Evolutionary conservation across 2,797 vertebrate species (phyloP), one percentile per base, ranked within the genome.

Genomic region (Sebastes oblongus): DNA sequence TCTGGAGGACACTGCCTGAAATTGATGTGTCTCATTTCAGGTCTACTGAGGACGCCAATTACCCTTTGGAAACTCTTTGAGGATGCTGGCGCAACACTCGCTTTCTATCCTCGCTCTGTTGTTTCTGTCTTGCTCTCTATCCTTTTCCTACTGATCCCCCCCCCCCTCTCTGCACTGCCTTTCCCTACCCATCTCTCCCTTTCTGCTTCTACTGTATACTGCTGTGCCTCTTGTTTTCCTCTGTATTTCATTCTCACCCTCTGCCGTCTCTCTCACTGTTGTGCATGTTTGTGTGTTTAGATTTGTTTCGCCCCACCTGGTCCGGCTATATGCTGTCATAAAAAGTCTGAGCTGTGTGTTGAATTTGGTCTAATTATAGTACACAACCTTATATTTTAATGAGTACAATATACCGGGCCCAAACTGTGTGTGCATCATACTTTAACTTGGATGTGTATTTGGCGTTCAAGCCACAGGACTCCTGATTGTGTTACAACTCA

Each of bases 1-100:
- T 92, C 83, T 82, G 80, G 88, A 94, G 91, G 92, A 94, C 90
- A 91, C 91, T 84, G 91, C 79, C 88, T 93, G 89, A 93, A 94
- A 95, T 94, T 87, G 94, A 95, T 93, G 92, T 79, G 91, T 94
- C 92, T 95, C 91, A 92, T 93, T 94, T 93, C 89, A 90, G 91
- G 89, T 91, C 91, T 84, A 89, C 92, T 91, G 91, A 92, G 91
- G 90, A 94, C 54, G 88, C 91, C 93, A 94, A 94, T 93, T 94
- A 94, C 91, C 92, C 92, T 93, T 91, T 92, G 87, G 89, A 94
- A 91, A 91, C 85, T 89, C 89, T 93, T 91, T 90, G 87, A 91
- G 85, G 90, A 90, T 79, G 77, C 87, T 82, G 69, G 62, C 84
- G 80, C 77, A 86, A 87, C 76, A 65, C 73, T 85, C 71, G 24